Base-by-base conservation (phyloP, 2,113 vertebrate genomes). In the Misgurnus mizolepis region DNA sequence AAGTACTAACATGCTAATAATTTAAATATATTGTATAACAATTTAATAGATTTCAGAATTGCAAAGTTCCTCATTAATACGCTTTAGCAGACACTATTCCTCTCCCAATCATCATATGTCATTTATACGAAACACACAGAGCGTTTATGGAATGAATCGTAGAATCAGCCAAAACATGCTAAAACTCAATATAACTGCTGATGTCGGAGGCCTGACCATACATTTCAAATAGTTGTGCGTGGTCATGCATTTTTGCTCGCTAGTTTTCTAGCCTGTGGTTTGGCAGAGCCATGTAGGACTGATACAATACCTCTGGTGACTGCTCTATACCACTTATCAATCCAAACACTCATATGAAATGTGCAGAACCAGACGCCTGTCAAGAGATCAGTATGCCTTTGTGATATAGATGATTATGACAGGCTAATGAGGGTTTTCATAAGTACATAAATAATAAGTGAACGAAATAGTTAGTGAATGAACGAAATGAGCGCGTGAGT, bases 181-280 rank as follows among this genome's bases (percentile, higher is more conserved):
- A 77, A 82, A 84, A 86, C 72, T 77, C 78, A 80, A 84, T 82
- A 72, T 76, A 80, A 82, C 82, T 79, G 61, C 77, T 84, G 61
- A 82, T 80, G 80, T 58, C 73, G 82, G 73, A 82, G 64, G 68
- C 77, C 82, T 84, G 78, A 84, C 82, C 82, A 68, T 84, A 82
- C 85, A 84, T 86, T 78, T 82, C 72, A 84, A 84, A 78, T 58
- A 78, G 66, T 79, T 67, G 41, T 78, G 80, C 83, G 41, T 83
- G 73, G 79, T 86, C 80, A 82, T 81, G 85, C 82, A 82, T 84
- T 82, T 82, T 86, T 82, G 67, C 77, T 67, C 47, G 65, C 72
- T 47, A 39, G 71, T 80, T 78, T 84, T 82, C 74, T 80, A 68
- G 58, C 68, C 56, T 86, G 85, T 86, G 85, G 80, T 80, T 84